Evolutionary conservation across 2,113 vertebrate genomes (phyloP).

Genomic region (Calidris pygmaea): DNA sequence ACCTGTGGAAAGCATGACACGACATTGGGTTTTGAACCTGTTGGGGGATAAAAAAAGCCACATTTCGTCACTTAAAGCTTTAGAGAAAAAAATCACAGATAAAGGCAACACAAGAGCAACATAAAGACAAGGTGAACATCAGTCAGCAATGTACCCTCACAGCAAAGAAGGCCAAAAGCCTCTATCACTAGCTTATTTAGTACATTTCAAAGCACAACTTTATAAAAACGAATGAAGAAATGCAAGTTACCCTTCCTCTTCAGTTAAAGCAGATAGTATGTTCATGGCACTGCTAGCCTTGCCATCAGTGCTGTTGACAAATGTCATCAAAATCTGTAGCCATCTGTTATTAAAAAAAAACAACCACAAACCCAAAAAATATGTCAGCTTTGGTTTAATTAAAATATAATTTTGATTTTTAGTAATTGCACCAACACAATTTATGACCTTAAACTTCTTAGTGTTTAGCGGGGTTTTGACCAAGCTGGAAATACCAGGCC

Average conservation of each 20-base stretch:
- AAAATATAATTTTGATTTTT: no score
- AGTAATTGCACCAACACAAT: neutral
- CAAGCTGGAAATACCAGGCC: neutral
- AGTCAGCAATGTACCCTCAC: neutral
- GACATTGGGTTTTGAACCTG: constrained; percentile 81
- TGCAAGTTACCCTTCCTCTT: constrained; percentile 79
- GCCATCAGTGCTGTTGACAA: constrained; percentile 61
- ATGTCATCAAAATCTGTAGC: constrained; percentile 77
- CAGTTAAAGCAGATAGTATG: constrained; percentile 76
- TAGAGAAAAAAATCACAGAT: neutral
- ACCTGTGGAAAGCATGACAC: constrained; percentile 40
- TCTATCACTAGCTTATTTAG: neutral
- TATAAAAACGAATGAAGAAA: neutral
- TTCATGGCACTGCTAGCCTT: constrained; percentile 69
- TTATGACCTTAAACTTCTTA: neutral
- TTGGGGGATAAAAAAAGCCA: neutral
- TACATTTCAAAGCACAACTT: neutral
- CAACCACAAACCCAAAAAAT: neutral
- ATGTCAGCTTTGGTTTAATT: neutral
- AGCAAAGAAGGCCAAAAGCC: neutral
- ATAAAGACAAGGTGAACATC: neutral
- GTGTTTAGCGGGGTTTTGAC: neutral
- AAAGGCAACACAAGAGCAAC: neutral
- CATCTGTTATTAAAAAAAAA: constrained; percentile 74
- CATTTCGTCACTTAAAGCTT: neutral